These are phyloP conservation scores for Anomalospiza imberbis DNA, from an alignment of 2,797 vertebrate species.

Conservation along the genomic window DNA sequence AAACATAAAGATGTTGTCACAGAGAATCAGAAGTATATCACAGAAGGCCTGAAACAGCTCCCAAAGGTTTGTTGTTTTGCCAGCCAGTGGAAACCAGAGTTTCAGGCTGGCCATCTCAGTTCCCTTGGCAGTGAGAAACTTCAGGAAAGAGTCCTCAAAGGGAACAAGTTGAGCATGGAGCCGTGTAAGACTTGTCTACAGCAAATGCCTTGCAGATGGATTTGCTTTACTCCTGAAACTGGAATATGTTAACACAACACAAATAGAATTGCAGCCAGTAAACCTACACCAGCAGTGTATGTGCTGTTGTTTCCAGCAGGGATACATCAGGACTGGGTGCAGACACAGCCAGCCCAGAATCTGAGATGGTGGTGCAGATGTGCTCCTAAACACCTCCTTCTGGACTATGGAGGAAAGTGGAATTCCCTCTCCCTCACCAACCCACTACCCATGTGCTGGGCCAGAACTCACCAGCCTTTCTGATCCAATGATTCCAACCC, in stretches of 20 bases:
- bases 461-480: not conserved
- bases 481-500: not conserved
- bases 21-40: not conserved
- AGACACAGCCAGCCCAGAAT: not conserved
- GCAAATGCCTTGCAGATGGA: not conserved
- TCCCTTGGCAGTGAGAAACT: not conserved
- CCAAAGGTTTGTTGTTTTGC: not conserved
- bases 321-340: not conserved
- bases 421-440: not conserved
- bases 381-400: not conserved
- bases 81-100: not conserved
- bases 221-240: not conserved
- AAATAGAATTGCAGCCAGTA: not conserved
- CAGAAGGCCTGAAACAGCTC: not conserved
- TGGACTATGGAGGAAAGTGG: not conserved
- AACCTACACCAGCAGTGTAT: not conserved
- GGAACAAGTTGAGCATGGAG: not conserved
- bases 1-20: not conserved
- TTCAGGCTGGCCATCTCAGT: not conserved
- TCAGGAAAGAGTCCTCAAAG: not conserved
- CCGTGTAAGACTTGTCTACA: not conserved
- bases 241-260: not conserved
- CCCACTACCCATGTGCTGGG: not conserved
- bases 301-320: not conserved
- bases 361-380: fast-evolving